phyloP scores from a whole-genome alignment of 2,888 invertebrate genomes.

The Drosophila austrosaltans region DNA sequence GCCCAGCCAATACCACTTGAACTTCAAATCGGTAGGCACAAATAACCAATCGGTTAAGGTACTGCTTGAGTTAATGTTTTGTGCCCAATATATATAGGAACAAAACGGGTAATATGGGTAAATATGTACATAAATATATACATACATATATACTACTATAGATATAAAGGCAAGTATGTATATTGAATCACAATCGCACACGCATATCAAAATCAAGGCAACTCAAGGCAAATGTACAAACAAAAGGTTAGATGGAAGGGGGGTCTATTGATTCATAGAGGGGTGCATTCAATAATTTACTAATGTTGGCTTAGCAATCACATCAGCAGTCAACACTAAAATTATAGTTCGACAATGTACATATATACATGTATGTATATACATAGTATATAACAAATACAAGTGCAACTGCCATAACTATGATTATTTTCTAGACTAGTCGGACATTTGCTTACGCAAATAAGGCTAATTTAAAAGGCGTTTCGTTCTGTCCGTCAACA shows the following conservation, averaged over 20 bases:
- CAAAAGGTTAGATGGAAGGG: background rate
- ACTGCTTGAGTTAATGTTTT: background rate
- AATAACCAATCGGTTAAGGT: conserved; percentile 14
- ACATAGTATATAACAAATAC: conserved; percentile 10
- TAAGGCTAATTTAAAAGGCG: conserved; percentile 51
- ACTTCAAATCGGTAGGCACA: conserved; percentile 39
- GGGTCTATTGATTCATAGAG: conserved; percentile 2
- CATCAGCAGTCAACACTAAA: conserved; percentile 39
- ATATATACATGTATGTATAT: background rate
- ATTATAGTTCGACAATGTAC: conserved; percentile 44
- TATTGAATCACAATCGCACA: conserved; percentile 43
- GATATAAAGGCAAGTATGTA: too few relatives aligned
- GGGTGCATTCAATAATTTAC: conserved; percentile 11
- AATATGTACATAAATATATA: conserved; percentile 27
- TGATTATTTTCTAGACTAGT: conserved; percentile 33
- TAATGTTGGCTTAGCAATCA: conserved; percentile 18
- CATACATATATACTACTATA: conserved; percentile 21
- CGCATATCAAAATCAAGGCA: conserved; percentile 36
- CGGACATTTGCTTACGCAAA: conserved; percentile 57
- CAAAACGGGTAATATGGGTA: conserved; percentile 27
- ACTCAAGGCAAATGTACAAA: conserved; percentile 16
- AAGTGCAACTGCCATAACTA: conserved; percentile 12
- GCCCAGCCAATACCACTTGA: conserved; percentile 53
- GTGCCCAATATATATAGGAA: conserved; percentile 1
- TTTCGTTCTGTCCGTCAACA: conserved; percentile 33